Evolutionary conservation across 2,797 vertebrate species (phyloP).

Genomic region (Allenopithecus nigroviridis): DNA sequence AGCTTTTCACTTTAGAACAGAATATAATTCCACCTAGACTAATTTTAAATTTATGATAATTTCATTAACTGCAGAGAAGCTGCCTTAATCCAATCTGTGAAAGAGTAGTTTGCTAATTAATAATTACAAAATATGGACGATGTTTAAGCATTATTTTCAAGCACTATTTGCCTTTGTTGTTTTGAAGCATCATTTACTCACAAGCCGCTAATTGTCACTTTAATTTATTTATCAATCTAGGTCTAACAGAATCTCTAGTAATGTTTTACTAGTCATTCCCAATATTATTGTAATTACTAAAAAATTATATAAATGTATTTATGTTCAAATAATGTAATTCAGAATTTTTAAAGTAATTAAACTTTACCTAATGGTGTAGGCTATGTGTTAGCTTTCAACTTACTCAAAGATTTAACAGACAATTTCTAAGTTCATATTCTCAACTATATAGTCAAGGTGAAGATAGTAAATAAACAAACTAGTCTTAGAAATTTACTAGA

Average conservation of each 20-base stretch:
- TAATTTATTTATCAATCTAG: conserved; percentile 51
- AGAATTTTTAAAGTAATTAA: conserved; percentile 53
- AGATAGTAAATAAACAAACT: conserved; percentile 18
- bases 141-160: conserved; percentile 45
- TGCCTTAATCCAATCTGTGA: conserved; percentile 37
- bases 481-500: not conserved
- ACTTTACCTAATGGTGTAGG: not conserved
- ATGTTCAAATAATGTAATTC: conserved; percentile 34
- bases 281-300: conserved; percentile 36
- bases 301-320: conserved; percentile 51
- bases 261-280: conserved; percentile 27
- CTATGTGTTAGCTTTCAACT: not conserved
- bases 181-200: conserved; percentile 53
- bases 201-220: conserved; percentile 43
- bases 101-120: conserved; percentile 54
- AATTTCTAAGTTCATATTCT: conserved; percentile 16
- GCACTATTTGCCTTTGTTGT: conserved; percentile 46
- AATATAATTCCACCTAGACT: conserved; percentile 29
- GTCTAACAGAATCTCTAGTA: conserved; percentile 4
- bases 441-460: not conserved
- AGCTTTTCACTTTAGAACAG: conserved; percentile 51
- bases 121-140: conserved; percentile 47
- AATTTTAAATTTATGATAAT: conserved; percentile 66
- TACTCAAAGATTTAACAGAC: conserved; percentile 25
- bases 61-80: conserved; percentile 45